Evolutionary conservation across 92 coral and sea anemone genomes (phyloP), one percentile per base, ranked within the genome.

Genomic region (Chrysogorgia sp.): DNA sequence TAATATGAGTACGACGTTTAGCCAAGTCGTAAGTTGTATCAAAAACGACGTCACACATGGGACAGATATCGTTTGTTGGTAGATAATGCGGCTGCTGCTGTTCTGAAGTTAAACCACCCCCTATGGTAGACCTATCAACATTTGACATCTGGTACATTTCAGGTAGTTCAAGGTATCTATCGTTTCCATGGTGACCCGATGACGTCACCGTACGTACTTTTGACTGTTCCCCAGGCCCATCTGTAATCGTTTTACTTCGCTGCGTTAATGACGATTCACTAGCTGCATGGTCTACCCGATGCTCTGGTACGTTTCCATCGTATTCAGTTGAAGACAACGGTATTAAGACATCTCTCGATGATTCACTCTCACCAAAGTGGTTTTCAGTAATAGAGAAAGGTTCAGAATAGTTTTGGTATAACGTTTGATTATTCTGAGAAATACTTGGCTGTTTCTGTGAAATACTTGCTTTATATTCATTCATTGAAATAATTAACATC

Each of bases 51-150:
- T 71, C 37, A 30, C 78, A 71, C 45, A 71, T 53, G 0, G 78
- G 78, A 50, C 78, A 71, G 48, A 71, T 30, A 6, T 71, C 78
- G 9, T 41, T 33, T 24, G 74, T n/a, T n/a, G n/a, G n/a, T n/a
- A n/a, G n/a, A n/a, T n/a, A n/a, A n/a, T n/a, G n/a, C n/a, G n/a
- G n/a, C n/a, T n/a, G n/a, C n/a, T n/a, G n/a, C n/a, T n/a, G n/a
- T n/a, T n/a, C n/a, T n/a, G n/a, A n/a, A n/a, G n/a, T n/a, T n/a
- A n/a, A n/a, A n/a, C n/a, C n/a, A n/a, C n/a, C n/a, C n/a, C n/a
- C n/a, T n/a, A n/a, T n/a, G n/a, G n/a, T n/a, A n/a, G n/a, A n/a
- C n/a, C n/a, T n/a, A n/a, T n/a, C n/a, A n/a, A n/a, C n/a, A n/a
- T n/a, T n/a, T n/a, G n/a, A n/a, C n/a, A n/a, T n/a, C n/a, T n/a